Conservation (phyloP, 2,888 invertebrate species). For the Apodemia hepburni region DNA sequence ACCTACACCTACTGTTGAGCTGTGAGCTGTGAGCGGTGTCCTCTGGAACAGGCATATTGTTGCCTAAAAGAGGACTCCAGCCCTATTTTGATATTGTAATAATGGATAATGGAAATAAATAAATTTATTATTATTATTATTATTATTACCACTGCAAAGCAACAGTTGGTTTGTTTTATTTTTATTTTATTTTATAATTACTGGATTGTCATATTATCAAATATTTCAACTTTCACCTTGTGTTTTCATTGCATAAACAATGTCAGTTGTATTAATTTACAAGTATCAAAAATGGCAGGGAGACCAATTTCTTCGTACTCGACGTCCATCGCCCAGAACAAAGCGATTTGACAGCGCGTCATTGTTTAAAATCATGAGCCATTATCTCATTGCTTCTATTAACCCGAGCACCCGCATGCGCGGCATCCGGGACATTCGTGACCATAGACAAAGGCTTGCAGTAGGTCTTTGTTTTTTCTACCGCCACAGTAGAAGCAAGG, state of each 20-base stretch:
- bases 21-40: too few relatives aligned
- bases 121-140: too few relatives aligned
- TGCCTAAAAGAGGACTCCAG: too few relatives aligned
- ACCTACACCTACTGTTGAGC: too few relatives aligned
- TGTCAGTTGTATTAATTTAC: constrained; percentile 13
- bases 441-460: constrained; percentile 62
- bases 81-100: too few relatives aligned
- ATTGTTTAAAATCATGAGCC: constrained; percentile 57
- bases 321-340: constrained; percentile 34
- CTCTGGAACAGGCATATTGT: too few relatives aligned
- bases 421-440: constrained; percentile 65
- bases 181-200: too few relatives aligned
- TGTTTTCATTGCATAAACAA: background rate
- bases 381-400: constrained; percentile 72
- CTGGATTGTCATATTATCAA: too few relatives aligned
- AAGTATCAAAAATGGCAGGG: constrained; percentile 35
- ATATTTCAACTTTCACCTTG: too few relatives aligned
- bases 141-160: too few relatives aligned
- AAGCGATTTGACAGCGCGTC: constrained; percentile 45
- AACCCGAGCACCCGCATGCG: constrained; percentile 56
- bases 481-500: constrained; percentile 9
- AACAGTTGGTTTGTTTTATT: too few relatives aligned
- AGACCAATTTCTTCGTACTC: constrained; percentile 32
- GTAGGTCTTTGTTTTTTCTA: constrained; percentile 53
- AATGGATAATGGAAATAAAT: too few relatives aligned